Evolutionary conservation across 2,113 vertebrate genomes (phyloP).

Genomic region (Laticauda colubrina): DNA sequence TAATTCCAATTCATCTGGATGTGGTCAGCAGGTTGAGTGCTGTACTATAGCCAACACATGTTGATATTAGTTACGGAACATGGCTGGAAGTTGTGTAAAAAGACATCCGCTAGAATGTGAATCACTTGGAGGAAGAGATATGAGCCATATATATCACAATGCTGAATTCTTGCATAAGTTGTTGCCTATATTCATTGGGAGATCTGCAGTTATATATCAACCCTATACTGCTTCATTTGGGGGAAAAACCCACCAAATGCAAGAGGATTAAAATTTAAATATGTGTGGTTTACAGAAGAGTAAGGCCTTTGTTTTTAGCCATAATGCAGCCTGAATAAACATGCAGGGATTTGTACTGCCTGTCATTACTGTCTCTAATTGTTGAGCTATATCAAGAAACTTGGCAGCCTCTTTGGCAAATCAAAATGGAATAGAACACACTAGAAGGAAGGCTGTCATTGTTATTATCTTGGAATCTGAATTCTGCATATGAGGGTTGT

Average conservation of each 20-base stretch:
- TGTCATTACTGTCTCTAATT: slow-evolving; percentile 35
- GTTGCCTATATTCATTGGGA: neutral
- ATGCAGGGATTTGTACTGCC: neutral
- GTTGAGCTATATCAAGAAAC: neutral
- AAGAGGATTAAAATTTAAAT: too few relatives aligned
- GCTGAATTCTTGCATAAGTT: neutral
- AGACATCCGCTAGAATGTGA: neutral
- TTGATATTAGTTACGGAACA: neutral
- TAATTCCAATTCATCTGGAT: neutral
- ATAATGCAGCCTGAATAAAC: neutral
- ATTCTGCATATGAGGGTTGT: neutral
- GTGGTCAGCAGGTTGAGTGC: neutral
- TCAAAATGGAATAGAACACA: slow-evolving; percentile 20
- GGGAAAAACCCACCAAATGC: neutral
- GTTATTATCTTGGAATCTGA: neutral
- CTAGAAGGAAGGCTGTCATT: neutral
- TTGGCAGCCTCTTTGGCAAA: slow-evolving; percentile 9
- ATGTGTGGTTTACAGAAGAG: neutral
- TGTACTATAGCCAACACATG: neutral
- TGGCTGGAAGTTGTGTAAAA: neutral
- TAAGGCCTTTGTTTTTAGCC: slow-evolving; percentile 11
- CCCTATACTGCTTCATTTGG: neutral
- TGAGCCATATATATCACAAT: neutral
- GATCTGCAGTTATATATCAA: neutral
- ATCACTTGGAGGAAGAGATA: neutral